Evolutionary conservation across 2,113 vertebrate genomes (phyloP), one percentile per base, ranked within the genome.

Genomic region (Hippocampus zosterae): DNA sequence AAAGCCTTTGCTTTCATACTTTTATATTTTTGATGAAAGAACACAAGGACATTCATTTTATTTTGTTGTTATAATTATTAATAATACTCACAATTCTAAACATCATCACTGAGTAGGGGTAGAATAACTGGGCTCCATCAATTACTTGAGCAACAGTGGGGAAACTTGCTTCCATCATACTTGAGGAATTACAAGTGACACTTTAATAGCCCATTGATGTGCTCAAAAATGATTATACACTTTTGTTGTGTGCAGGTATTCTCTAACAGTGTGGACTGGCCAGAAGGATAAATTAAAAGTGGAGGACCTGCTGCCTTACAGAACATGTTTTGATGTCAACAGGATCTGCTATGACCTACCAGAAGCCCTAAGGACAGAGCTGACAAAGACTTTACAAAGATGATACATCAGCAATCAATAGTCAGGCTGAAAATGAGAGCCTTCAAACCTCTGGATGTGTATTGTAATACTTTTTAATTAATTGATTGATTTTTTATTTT

Each of bases 291-390:
- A 69, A 9, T 91, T 94, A 53, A 82, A 88, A 11, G 67, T 89
- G 25, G 90, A 95, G 86, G 94, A 98, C 79, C 76, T 98, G 37
- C 88, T 94, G 53, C 87, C 76, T 55, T 93, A 94, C 88, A 92
- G 94, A 72, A 79, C 90, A n/a, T 75, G 78, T 42, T 90, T 95
- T 72, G 92, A 92, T 76, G 89, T 87, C 80, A 93, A 83, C 40
- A 91, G 86, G 68, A 89, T 98, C 82, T 98, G 95, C 83, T 98
- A 95, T 23, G 97, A 98, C 85, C 87, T 98, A 53, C 90, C 91
- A 2, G 94, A 96, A 52, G 88, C 91, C 55, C 91, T 93, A 25
- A 92, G 92, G 59, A 76, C 83, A 44, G 76, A 85, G 71, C 90
- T 98, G 18, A 27, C 1, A 10, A 8, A 48, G 18, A 69, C n/a